Conservation (phyloP, 2,113 vertebrate species). For the Psophia crepitans region DNA sequence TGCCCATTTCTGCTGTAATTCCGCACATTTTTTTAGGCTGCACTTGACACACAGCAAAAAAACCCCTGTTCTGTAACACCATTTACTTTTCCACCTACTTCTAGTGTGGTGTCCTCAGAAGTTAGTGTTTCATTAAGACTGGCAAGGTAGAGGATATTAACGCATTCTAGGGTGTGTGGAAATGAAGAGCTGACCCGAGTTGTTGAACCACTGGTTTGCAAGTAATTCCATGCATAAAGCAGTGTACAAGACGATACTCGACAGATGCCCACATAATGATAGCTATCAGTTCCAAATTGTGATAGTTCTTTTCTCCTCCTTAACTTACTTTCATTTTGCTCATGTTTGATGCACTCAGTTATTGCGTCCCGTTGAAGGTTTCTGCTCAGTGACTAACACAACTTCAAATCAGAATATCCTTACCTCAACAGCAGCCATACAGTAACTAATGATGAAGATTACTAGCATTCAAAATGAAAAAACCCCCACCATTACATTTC, state of each 20-base stretch:
- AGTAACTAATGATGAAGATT: background rate
- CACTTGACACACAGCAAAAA: background rate
- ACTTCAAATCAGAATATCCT: background rate
- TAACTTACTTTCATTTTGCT: background rate
- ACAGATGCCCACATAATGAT: background rate
- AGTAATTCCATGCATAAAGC: background rate
- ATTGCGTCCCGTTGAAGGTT: background rate
- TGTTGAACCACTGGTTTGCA: background rate
- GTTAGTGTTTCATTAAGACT: background rate
- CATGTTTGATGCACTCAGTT: background rate
- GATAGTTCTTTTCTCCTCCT: background rate
- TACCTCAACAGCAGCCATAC: background rate
- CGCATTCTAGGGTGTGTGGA: background rate
- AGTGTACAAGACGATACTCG: background rate
- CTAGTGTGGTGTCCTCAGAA: background rate
- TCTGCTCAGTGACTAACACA: background rate
- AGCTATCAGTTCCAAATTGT: background rate
- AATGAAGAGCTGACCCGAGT: background rate
- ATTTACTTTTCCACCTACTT: background rate
- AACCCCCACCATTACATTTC: background rate
- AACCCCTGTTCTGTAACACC: background rate
- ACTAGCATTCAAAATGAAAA: background rate
- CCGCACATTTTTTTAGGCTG: background rate
- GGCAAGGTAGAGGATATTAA: background rate
- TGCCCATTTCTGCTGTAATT: background rate